A percentile compares a stretch with the other conserved stretches of the same genome.
phyloP scores from a whole-genome alignment of 2,113 vertebrate species.

The Bos indicus region DNA sequence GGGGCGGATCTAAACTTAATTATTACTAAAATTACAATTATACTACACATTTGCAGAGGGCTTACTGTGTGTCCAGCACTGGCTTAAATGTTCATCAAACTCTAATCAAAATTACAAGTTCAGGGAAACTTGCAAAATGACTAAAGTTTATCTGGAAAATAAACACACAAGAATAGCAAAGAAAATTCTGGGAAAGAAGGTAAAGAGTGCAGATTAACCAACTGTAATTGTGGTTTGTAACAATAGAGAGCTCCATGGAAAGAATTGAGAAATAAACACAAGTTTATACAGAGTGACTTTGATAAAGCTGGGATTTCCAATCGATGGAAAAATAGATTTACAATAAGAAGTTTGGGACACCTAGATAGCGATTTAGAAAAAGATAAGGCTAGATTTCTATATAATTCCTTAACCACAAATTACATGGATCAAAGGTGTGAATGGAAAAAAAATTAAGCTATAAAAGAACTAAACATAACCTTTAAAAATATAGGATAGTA shows the following conservation, averaged over 20 bases:
- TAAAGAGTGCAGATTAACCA: conserved; percentile 40
- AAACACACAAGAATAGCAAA: conserved; percentile 59
- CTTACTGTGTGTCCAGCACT: background rate
- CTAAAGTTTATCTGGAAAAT: conserved; percentile 60
- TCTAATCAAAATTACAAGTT: conserved; percentile 39
- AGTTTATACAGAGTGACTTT: conserved; percentile 32
- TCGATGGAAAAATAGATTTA: background rate
- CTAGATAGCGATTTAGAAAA: background rate
- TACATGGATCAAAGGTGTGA: background rate
- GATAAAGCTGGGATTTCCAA: background rate
- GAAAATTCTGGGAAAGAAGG: conserved; percentile 64
- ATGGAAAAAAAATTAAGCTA: background rate
- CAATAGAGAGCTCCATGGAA: conserved; percentile 48
- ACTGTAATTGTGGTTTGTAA: conserved; percentile 63
- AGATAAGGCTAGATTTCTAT: background rate
- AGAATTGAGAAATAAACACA: conserved; percentile 40
- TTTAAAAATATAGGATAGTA: background rate
- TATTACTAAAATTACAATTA: background rate
- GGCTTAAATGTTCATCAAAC: background rate
- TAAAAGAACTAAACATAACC: background rate
- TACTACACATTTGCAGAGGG: background rate
- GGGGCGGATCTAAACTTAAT: background rate
- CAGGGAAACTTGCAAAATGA: conserved; percentile 38
- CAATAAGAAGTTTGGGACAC: background rate
- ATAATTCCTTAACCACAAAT: background rate